Evolutionary conservation across 2,113 vertebrate species (phyloP).

Genomic region (Donacobius atricapilla): DNA sequence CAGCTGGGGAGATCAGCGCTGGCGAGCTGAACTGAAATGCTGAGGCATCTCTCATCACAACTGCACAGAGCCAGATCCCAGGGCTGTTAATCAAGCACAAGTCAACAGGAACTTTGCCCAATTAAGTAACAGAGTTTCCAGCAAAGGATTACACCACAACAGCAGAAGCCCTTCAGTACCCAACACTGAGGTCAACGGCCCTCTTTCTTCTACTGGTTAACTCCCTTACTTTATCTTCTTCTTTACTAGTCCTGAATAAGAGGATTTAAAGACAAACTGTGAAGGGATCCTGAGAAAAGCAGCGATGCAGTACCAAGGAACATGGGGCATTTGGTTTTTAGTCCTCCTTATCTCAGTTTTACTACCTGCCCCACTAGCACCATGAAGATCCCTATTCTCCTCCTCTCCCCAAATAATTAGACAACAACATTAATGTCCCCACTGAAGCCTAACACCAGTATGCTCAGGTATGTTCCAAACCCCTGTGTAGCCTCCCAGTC

Average conservation of each 20-base stretch:
- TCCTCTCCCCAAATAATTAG: background rate
- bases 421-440: background rate
- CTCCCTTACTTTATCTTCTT: background rate
- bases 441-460: background rate
- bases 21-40: background rate
- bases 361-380: background rate
- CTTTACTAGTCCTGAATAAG: background rate
- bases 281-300: background rate
- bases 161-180: background rate
- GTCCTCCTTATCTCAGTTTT: background rate
- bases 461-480: background rate
- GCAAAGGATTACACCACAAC: background rate
- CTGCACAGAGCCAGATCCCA: background rate
- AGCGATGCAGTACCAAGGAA: background rate
- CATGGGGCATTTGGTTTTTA: background rate
- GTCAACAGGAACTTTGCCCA: background rate
- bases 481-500: background rate
- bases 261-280: background rate
- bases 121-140: background rate
- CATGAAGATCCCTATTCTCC: background rate
- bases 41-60: constrained; percentile 14
- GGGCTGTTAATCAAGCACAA: background rate
- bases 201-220: background rate
- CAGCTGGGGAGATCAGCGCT: background rate
- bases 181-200: background rate